Evolutionary conservation across 1,140 invertebrate species (phyloP).

Genomic region (Eriosoma lanigerum): DNA sequence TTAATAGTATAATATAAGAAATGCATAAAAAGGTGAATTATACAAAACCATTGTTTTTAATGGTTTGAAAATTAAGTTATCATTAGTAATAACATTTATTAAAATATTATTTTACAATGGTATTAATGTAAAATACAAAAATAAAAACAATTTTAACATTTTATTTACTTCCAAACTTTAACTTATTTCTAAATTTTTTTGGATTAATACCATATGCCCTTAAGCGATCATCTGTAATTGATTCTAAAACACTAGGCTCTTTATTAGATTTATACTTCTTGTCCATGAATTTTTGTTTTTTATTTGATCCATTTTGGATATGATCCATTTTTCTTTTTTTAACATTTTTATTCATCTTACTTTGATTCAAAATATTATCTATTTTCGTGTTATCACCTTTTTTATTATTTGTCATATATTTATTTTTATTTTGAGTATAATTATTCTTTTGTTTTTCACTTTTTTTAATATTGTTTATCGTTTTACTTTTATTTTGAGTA

Average conservation of each 20-base stretch:
- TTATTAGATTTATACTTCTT: constrained; percentile 23
- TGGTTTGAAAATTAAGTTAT: too few species aligned
- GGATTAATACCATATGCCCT: constrained; percentile 90
- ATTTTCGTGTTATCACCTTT: neutral
- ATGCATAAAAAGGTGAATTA: too few species aligned
- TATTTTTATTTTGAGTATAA: neutral
- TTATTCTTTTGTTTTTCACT: neutral
- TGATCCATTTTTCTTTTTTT: constrained; percentile 34
- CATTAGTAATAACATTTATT: too few species aligned
- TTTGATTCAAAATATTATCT: neutral
- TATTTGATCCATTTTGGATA: neutral
- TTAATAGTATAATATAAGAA: too few species aligned
- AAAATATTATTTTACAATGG: too few species aligned
- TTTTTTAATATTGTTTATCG: neutral
- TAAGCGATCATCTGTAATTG: constrained; percentile 73
- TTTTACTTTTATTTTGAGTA: neutral
- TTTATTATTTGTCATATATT: neutral
- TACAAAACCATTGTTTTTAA: too few species aligned
- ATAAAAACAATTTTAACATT: too few species aligned
- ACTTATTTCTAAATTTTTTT: constrained; percentile 77
- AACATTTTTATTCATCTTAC: neutral
- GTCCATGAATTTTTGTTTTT: neutral
- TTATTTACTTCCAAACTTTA: constrained; percentile 56
- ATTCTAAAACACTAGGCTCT: constrained; percentile 43
- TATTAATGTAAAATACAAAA: too few species aligned